phyloP scores from a whole-genome alignment of 2,888 invertebrate species.

The Volucella inanis region DNA sequence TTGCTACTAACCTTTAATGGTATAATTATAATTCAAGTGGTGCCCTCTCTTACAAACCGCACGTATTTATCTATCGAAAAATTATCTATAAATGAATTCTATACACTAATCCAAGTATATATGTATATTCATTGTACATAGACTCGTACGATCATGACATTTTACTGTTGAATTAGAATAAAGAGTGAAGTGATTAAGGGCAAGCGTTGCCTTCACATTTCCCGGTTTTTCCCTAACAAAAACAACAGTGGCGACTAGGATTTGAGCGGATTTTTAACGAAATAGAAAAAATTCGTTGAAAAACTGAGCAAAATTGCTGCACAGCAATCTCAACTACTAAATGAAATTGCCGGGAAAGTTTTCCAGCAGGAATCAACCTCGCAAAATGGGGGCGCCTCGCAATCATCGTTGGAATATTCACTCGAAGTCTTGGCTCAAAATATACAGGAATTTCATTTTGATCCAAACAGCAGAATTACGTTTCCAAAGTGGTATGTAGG shows the following conservation, averaged over 20 bases:
- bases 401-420: constrained; percentile 14
- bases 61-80: no score
- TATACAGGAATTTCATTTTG: constrained; percentile 27
- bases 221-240: no score
- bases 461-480: constrained; percentile 24
- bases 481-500: constrained; percentile 41
- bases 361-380: constrained; percentile 5
- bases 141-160: no score
- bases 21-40: no score
- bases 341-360: constrained; percentile 3
- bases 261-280: neutral
- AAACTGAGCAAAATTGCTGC: neutral
- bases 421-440: constrained; percentile 33
- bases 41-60: no score
- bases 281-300: neutral
- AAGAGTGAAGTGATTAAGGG: no score
- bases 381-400: neutral
- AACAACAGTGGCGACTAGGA: constrained; percentile 30
- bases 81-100: no score
- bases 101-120: no score
- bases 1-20: no score
- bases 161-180: no score
- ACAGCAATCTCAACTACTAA: constrained; percentile 28
- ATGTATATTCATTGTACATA: no score
- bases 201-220: no score